Evolutionary conservation across 92 coral and sea anemone species (phyloP).

Genomic region (Micromussa lordhowensis): DNA sequence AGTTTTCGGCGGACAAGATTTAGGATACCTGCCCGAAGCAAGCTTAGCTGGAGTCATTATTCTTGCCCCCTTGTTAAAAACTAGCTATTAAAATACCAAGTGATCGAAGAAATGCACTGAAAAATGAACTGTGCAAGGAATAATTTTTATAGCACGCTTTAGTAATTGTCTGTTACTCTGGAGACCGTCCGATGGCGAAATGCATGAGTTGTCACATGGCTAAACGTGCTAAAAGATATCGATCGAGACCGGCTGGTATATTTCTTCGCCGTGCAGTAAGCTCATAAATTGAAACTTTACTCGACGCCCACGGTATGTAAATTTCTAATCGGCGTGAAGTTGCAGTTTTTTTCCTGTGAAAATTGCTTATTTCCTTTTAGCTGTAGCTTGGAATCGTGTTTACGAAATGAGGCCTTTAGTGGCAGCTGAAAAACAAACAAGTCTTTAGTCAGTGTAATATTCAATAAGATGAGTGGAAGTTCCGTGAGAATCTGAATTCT

Average conservation of each 20-base stretch:
- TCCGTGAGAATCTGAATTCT: neutral
- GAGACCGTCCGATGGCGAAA: neutral
- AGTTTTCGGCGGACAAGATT: neutral
- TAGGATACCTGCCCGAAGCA: neutral
- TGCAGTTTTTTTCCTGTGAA: neutral
- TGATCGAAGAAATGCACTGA: no score
- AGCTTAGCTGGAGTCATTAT: neutral
- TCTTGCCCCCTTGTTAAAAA: neutral
- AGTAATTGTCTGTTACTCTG: neutral
- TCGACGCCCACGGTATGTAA: slow-evolving; percentile 8
- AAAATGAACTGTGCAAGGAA: no score
- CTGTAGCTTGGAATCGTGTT: neutral
- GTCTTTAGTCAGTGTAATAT: neutral
- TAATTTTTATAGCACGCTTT: neutral
- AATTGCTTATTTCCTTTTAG: neutral
- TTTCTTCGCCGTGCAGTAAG: neutral
- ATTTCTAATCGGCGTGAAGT: neutral
- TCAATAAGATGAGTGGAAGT: neutral
- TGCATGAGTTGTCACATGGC: neutral
- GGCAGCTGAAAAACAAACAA: neutral
- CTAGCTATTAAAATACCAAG: no score
- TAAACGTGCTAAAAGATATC: neutral
- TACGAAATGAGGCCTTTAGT: neutral
- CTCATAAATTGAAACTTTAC: neutral
- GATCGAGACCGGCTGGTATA: neutral